Evolutionary conservation across 92 coral and sea anemone species (phyloP).

Genomic region (Palythoa grandis): DNA sequence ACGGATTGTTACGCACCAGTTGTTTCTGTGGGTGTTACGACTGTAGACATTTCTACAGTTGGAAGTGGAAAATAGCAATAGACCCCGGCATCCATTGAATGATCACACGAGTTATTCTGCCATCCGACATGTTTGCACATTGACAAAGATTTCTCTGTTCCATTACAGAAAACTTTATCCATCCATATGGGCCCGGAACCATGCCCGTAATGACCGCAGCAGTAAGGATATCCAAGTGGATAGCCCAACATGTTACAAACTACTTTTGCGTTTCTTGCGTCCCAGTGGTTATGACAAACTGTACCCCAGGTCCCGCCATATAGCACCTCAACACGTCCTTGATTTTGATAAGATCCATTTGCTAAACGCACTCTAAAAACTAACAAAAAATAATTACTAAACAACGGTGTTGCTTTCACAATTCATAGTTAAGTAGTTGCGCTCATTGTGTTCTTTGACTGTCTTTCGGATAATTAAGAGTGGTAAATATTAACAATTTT

Average conservation of each 20-base stretch:
- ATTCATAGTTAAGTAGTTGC: background rate
- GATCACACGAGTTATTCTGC: conserved; percentile 29
- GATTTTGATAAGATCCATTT: conserved; percentile 29
- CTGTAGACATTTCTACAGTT: background rate
- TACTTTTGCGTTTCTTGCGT: conserved; percentile 29
- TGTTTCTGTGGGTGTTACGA: background rate
- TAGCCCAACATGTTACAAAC: conserved; percentile 39
- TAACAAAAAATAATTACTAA: background rate
- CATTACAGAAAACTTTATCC: conserved; percentile 34
- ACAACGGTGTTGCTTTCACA: background rate
- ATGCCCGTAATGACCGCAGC: conserved; percentile 26
- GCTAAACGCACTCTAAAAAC: conserved; percentile 33
- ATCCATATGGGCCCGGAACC: conserved; percentile 38
- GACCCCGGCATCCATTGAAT: conserved; percentile 32
- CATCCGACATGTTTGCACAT: conserved; percentile 31
- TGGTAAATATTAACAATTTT: no score
- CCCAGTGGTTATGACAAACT: conserved; percentile 42
- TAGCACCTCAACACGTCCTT: conserved; percentile 39
- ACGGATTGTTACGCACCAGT: background rate
- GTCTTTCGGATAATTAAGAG: no score
- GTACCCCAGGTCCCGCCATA: conserved; percentile 45
- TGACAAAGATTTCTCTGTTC: conserved; percentile 22
- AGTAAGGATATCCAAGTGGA: conserved; percentile 37
- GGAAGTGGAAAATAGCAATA: conserved; percentile 37
- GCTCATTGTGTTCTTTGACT: no score